phyloP scores from a whole-genome alignment of 2,797 vertebrate species.

The Nothura maculosa region DNA sequence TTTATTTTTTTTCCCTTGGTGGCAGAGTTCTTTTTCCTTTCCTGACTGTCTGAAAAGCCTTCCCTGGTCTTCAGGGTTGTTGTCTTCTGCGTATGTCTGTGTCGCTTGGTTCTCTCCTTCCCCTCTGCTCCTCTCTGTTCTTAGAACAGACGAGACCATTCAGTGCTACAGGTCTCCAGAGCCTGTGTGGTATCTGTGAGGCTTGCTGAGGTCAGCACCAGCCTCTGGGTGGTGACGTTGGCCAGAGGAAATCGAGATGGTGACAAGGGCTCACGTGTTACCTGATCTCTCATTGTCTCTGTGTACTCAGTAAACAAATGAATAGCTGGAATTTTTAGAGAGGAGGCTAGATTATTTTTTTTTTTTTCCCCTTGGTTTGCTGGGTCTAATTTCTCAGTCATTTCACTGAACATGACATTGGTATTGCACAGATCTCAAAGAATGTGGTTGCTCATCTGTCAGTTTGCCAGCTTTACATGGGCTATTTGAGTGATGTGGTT shows the following conservation, averaged over 20 bases:
- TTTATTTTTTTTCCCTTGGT: not conserved
- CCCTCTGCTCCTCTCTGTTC: not conserved
- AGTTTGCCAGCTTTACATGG: not conserved
- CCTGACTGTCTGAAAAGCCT: not conserved
- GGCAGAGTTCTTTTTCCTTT: rapidly evolving
- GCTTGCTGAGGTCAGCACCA: not conserved
- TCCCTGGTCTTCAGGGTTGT: not conserved
- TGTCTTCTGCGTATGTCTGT: rapidly evolving
- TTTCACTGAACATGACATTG: not conserved
- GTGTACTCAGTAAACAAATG: not conserved
- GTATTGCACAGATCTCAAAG: not conserved
- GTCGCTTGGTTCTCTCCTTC: not conserved
- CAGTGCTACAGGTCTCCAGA: not conserved
- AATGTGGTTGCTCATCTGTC: not conserved
- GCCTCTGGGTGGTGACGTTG: not conserved
- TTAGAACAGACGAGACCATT: not conserved
- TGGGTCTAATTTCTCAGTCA: not conserved
- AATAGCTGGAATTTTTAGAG: not conserved
- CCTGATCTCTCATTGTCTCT: not conserved
- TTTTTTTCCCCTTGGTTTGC: not conserved
- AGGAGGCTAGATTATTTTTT: not conserved
- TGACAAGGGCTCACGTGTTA: not conserved
- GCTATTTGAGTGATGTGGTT: not conserved
- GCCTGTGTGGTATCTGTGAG: not conserved
- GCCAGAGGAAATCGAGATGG: not conserved